phyloP scores from a whole-genome alignment of 2,113 vertebrate genomes.

The Girardinichthys multiradiatus region DNA sequence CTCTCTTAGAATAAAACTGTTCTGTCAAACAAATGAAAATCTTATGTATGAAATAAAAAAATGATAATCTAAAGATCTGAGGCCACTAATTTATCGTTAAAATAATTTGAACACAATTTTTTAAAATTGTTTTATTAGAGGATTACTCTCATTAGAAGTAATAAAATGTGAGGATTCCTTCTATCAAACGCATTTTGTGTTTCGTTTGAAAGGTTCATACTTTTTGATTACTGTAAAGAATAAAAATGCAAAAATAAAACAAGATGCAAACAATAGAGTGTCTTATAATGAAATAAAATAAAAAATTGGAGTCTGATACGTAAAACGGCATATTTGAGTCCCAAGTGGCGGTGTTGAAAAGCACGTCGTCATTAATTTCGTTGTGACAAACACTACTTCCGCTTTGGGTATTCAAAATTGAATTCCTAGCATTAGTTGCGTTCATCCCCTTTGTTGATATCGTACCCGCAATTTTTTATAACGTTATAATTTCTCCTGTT shows the following conservation, averaged over 20 bases:
- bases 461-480: too few species aligned
- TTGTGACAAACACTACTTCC: slow-evolving; percentile 14
- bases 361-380: background rate
- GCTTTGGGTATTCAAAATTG: slow-evolving; percentile 38
- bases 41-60: background rate
- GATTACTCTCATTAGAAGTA: background rate
- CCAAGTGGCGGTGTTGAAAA: background rate
- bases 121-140: too few species aligned
- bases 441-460: too few species aligned
- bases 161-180: too few species aligned
- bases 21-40: background rate
- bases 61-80: background rate
- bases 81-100: too few species aligned
- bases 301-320: background rate
- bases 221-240: background rate
- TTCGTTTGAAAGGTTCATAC: background rate
- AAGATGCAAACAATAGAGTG: background rate
- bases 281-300: background rate
- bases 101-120: too few species aligned
- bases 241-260: background rate
- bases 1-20: too few species aligned
- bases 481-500: too few species aligned
- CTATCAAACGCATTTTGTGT: too few species aligned
- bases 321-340: background rate
- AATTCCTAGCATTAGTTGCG: background rate